Evolutionary conservation across 1,140 invertebrate genomes (phyloP), one percentile per base, ranked within the genome.

Genomic region (Lordiphosa mommai): DNA sequence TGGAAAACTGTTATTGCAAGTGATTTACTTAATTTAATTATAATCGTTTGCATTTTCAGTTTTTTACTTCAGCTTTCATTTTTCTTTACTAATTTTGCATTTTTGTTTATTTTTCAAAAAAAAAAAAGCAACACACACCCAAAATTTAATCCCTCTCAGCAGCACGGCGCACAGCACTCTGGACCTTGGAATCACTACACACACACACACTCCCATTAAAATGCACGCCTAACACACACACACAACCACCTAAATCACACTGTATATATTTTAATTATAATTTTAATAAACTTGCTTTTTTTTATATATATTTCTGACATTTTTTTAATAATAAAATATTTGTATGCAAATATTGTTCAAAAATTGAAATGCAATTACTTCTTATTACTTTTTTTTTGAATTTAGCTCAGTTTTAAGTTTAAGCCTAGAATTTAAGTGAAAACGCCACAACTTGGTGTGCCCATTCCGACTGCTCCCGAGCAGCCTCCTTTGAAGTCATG

Each of bases 21-120:
- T 61, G 41, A 34, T 40, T 69, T 29, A 27, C 12, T 16, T 36
- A 9, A 20, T 8, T 30, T 2, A 4, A 14, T 8, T 40, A 30
- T 52, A 16, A 47, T 27, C n/a, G 37, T n/a, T 27, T 29, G 9
- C 55, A 33, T 55, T 69, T 47, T 44, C 43, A 43, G 48, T 64
- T 76, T 77, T 8, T 33, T 34, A n/a, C 10, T 43, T 5, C 33
- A 58, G 23, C 50, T 38, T 10, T 49, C 34, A 50, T 46, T 46
- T 85, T 60, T 46, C 41, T 49, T 61, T 56, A 77, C 72, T 82
- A 84, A 82, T 82, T 56, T 56, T 58, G 16, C 51, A 72, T 66
- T 80, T 55, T 69, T 68, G 32, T 38, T 76, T 76, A 65, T 57
- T 60, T 71, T 43, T 68, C 47, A 74, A 71, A 44, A 23, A 23